A percentile compares a stretch with the other conserved stretches of the same genome.
Evolutionary conservation across 1,140 invertebrate genomes (phyloP).

Genomic region (Meloidogyne chitwoodi): DNA sequence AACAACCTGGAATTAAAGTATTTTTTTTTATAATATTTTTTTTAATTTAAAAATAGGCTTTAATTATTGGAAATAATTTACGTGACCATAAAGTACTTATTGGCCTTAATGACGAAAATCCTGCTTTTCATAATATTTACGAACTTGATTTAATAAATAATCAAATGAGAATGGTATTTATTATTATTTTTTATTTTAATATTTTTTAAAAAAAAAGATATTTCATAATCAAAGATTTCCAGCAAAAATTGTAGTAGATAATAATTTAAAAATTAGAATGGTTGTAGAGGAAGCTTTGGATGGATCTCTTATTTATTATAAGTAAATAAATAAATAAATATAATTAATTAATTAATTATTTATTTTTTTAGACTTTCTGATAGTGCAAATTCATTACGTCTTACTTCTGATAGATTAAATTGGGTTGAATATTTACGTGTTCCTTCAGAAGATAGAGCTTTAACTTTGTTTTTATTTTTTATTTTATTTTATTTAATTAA

Average conservation of each 20-base stretch:
- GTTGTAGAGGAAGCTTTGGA: slow-evolving; percentile 52
- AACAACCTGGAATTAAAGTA: slow-evolving; percentile 39
- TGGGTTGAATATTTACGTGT: slow-evolving; percentile 55
- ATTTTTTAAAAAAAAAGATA: not conserved
- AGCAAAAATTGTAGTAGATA: slow-evolving; percentile 51
- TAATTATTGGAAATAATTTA: slow-evolving; percentile 46
- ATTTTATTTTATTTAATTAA: not conserved
- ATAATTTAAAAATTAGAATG: slow-evolving; percentile 51
- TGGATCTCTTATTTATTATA: slow-evolving; percentile 50
- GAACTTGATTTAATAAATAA: slow-evolving; percentile 44
- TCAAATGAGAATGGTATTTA: slow-evolving; percentile 40
- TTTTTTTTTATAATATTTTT: not conserved
- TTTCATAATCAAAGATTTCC: slow-evolving; percentile 45
- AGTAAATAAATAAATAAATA: not conserved
- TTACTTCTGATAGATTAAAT: slow-evolving; percentile 48
- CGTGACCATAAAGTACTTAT: slow-evolving; percentile 33
- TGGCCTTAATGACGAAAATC: slow-evolving; percentile 47
- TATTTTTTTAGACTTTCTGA: slow-evolving; percentile 38
- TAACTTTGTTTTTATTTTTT: slow-evolving; percentile 44
- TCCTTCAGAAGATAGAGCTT: slow-evolving; percentile 49
- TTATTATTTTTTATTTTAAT: not conserved
- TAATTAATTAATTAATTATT: not conserved
- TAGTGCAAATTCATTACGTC: slow-evolving; percentile 35
- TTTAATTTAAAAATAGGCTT: slow-evolving; percentile 9
- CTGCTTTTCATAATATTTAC: slow-evolving; percentile 44